Percentiles rank a stretch among this genome's conserved stretches.
phyloP scores from a whole-genome alignment of 2,113 vertebrate genomes.

The Crotalus helleri region DNA sequence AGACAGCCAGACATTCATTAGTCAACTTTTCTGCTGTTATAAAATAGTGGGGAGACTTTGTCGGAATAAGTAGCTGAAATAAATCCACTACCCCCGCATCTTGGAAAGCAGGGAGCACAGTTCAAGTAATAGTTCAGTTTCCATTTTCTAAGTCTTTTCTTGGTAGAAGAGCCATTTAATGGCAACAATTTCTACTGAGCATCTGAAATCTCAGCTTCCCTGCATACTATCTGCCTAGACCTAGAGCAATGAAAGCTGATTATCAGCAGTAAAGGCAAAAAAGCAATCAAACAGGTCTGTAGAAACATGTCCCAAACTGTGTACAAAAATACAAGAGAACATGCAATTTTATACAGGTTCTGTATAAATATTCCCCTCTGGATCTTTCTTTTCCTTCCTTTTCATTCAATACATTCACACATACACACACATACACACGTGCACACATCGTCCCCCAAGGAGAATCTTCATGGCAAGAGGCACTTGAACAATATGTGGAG shows the following conservation, averaged over 20 bases:
- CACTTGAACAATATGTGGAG: conserved; percentile 84
- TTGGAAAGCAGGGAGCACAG: conserved; percentile 26
- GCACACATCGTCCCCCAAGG: conserved; percentile 72
- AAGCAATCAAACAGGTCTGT: conserved; percentile 42
- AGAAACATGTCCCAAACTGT: conserved; percentile 49
- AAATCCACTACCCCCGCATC: conserved; percentile 16
- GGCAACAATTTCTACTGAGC: conserved; percentile 56
- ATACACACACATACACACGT: conserved; percentile 40
- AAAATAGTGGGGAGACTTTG: conserved; percentile 20
- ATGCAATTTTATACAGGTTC: conserved; percentile 62
- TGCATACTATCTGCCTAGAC: conserved; percentile 29
- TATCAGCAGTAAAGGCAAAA: conserved; percentile 37
- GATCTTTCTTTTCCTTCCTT: conserved; percentile 41
- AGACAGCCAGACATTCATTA: conserved; percentile 27
- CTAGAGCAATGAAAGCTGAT: conserved; percentile 38
- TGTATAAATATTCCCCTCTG: conserved; percentile 33
- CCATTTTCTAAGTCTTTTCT: conserved; percentile 41
- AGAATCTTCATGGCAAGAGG: conserved; percentile 84
- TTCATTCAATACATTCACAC: conserved; percentile 33
- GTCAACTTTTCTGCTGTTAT: conserved; percentile 14
- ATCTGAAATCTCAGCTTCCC: conserved; percentile 1
- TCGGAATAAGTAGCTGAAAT: conserved; percentile 26
- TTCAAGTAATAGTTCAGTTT: conserved; percentile 15
- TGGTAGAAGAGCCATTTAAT: conserved; percentile 55
- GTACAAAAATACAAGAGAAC: conserved; percentile 64